Evolutionary conservation across 2,797 vertebrate genomes (phyloP), one percentile per base, ranked within the genome.

Genomic region (Tarsius wallacei): DNA sequence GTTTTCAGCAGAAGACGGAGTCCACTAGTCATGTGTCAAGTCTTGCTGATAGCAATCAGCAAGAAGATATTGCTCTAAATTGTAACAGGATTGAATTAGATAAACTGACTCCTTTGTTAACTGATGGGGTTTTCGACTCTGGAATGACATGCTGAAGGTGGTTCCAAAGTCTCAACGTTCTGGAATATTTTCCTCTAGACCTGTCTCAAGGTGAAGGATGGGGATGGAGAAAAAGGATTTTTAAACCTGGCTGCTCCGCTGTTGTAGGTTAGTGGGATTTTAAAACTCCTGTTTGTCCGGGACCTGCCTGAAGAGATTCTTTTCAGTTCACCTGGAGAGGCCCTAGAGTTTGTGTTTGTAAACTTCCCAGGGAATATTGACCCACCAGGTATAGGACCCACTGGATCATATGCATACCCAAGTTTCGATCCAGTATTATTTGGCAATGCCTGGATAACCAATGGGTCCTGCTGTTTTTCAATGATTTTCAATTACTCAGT

Each of bases 11-110:
- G 8, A 66, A 61, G 78, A 21, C 86, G 12, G 24, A 16, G 22
- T 74, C 33, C 5, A 19, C 9, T 4, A 53, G 13, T 17, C 61
- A 3, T 15, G 9, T 3, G 22, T 49, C n/a, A 51, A 13, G 11
- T 19, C 70, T 47, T 42, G 28, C 53, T 51, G 55, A 82, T 83
- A 7, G 36, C 10, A 15, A 33, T 86, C 82, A 78, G 13, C 12
- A 26, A 22, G 71, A 74, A 53, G 88, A 96, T 94, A 78, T 21
- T 49, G 71, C 57, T 95, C 59, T 86, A 8, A 49, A 93, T 31
- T 31, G 13, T 74, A 88, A 76, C 73, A 93, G 47, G 11, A 92
- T 82, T 31, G 68, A 81, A 74, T 68, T 33, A 96, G 70, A 68
- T 87, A 55, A 70, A 76, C 33, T 5, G 33, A 55, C 17, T 82